Conservation (phyloP, 2,888 invertebrate species). For the Cyrtodaria siliqua region DNA sequence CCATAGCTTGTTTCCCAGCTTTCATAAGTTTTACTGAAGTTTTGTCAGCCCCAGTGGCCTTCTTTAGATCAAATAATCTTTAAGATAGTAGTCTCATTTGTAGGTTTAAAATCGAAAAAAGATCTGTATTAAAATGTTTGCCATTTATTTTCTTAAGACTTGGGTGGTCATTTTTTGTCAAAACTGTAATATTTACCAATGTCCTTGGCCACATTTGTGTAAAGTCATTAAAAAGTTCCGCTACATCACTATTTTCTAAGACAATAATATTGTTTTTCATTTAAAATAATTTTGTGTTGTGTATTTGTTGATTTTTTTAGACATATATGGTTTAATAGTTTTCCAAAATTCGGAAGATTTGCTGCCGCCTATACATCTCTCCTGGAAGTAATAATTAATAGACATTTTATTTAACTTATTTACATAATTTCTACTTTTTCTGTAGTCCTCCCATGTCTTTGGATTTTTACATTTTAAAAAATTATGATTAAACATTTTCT, state of each 20-base stretch:
- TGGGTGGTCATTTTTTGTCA: constrained; percentile 4
- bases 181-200: not conserved
- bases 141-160: constrained; percentile 20
- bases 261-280: constrained; percentile 6
- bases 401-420: not conserved
- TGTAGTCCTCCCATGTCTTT: not conserved
- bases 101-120: constrained; percentile 8
- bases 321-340: no score
- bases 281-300: constrained; percentile 10
- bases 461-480: not conserved
- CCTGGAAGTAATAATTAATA: constrained; percentile 1
- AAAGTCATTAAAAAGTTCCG: constrained; percentile 19
- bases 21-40: constrained; percentile 16
- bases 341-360: no score
- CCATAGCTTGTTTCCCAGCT: constrained; percentile 6
- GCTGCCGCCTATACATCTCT: constrained; percentile 23
- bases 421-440: not conserved
- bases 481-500: not conserved
- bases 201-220: constrained; percentile 20
- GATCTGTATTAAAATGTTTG: not conserved
- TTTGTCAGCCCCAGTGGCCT: constrained; percentile 14
- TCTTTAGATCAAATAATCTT: constrained; percentile 20
- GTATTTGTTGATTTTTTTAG: constrained; percentile 1
- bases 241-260: constrained; percentile 9
- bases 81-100: not conserved